Evolutionary conservation across 1,140 invertebrate species (phyloP).

Genomic region (Idris sp.): DNA sequence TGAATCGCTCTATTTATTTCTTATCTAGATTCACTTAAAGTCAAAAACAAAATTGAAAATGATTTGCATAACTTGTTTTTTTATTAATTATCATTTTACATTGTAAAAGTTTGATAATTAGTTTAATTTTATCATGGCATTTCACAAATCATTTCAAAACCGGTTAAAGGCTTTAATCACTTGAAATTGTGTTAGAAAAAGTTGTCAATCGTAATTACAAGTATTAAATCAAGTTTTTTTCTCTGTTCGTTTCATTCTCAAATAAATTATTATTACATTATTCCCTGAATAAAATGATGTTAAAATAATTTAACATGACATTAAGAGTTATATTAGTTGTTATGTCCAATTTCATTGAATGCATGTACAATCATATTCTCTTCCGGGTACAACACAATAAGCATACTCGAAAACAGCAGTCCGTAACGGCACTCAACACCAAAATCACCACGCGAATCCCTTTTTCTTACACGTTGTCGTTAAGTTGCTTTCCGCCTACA

Average conservation of each 20-base stretch:
- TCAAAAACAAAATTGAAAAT: too few species aligned
- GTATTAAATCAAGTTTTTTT: conserved; percentile 39
- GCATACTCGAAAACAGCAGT: conserved; percentile 7
- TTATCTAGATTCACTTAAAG: too few species aligned
- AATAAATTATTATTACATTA: too few species aligned
- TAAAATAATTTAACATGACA: conserved; percentile 40
- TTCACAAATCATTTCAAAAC: too few species aligned
- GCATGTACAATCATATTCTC: conserved; percentile 11
- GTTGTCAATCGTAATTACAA: conserved; percentile 5
- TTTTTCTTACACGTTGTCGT: conserved; percentile 27
- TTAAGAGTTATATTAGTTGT: conserved; percentile 36
- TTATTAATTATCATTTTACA: too few species aligned
- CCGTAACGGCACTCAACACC: conserved; percentile 25
- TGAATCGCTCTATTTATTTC: background rate
- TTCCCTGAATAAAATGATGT: conserved; percentile 22
- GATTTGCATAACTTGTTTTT: too few species aligned
- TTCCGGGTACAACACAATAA: conserved; percentile 16
- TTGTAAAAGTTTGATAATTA: too few species aligned
- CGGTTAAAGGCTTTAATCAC: conserved; percentile 25
- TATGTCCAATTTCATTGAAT: conserved; percentile 17
- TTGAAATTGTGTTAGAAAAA: conserved; percentile 32
- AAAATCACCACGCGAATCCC: conserved; percentile 47
- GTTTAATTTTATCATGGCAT: too few species aligned
- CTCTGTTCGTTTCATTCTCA: too few species aligned
- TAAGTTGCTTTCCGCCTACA: conserved; percentile 33